phyloP scores from a whole-genome alignment of 2,888 invertebrate genomes.

The Lithosia quadra region DNA sequence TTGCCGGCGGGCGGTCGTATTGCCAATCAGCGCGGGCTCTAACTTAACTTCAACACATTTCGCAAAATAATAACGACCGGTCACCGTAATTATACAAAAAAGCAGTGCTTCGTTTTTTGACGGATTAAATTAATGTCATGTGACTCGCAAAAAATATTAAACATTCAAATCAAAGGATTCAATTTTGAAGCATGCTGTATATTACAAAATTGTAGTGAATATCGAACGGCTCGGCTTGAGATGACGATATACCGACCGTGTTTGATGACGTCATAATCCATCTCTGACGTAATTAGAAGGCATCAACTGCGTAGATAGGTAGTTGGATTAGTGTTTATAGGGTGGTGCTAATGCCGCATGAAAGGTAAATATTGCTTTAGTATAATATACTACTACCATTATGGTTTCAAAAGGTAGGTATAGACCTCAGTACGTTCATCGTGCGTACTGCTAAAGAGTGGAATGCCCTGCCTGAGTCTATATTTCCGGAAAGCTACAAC shows the following conservation, averaged over 20 bases:
- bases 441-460: no score
- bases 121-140: neutral
- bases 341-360: neutral
- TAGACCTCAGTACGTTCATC: neutral
- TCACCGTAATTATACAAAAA: neutral
- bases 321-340: neutral
- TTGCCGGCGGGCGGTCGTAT: no score
- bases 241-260: slow-evolving; percentile 53
- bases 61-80: no score
- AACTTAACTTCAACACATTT: no score
- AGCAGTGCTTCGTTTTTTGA: neutral
- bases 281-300: slow-evolving; percentile 30
- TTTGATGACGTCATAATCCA: slow-evolving; percentile 29
- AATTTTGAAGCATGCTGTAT: slow-evolving; percentile 50
- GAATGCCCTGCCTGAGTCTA: no score
- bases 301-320: neutral
- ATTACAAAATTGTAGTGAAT: slow-evolving; percentile 49
- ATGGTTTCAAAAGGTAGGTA: neutral
- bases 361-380: neutral
- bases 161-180: neutral
- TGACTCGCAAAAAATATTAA: neutral
- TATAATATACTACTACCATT: no score
- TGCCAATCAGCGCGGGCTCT: no score
- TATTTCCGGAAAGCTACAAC: no score
- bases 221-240: slow-evolving; percentile 48